Conservation (phyloP, 1,140 invertebrate species). For the Drosophila pseudoobscura region DNA sequence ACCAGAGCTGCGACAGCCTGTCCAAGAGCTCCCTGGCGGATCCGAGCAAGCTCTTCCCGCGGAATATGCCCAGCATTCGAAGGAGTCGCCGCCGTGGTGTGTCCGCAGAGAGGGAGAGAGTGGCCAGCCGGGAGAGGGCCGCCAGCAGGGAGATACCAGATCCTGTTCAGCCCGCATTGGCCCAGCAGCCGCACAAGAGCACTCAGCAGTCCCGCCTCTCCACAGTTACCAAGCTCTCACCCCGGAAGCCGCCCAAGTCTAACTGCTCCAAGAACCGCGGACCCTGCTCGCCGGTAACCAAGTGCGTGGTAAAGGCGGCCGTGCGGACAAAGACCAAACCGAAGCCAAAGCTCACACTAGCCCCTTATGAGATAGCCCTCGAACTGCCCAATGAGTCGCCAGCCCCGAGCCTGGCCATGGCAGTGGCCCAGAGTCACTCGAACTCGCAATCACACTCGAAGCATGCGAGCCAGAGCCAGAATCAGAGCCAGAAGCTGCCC, state of each 20-base stretch:
- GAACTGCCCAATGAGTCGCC: constrained; percentile 53
- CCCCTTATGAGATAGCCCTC: constrained; percentile 60
- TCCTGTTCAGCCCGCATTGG: constrained; percentile 26
- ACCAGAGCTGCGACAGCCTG: constrained; percentile 50
- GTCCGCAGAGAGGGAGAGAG: constrained; percentile 36
- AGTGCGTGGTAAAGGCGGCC: constrained; percentile 51
- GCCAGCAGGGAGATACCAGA: constrained; percentile 8
- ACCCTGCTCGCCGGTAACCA: constrained; percentile 3
- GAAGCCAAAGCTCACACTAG: constrained; percentile 56
- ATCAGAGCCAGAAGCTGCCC: constrained; percentile 29
- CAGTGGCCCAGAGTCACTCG: constrained; percentile 41
- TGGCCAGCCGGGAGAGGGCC: constrained; percentile 19
- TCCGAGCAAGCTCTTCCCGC: constrained; percentile 70
- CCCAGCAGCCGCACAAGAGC: constrained; percentile 28
- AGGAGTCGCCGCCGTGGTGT: constrained; percentile 62
- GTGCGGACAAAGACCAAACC: constrained; percentile 60
- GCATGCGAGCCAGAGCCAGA: constrained; percentile 42
- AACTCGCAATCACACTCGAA: constrained; percentile 22
- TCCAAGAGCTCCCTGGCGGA: constrained; percentile 72
- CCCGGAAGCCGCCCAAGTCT: constrained; percentile 42
- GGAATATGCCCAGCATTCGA: constrained; percentile 80
- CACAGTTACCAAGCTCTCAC: constrained; percentile 66
- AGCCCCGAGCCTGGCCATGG: constrained; percentile 55
- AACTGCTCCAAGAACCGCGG: constrained; percentile 62
- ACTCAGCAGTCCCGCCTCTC: constrained; percentile 53